Percentiles rank a stretch among this genome's conserved stretches.
Conservation (phyloP, 2,113 vertebrate genomes). For the Columba janthina region DNA sequence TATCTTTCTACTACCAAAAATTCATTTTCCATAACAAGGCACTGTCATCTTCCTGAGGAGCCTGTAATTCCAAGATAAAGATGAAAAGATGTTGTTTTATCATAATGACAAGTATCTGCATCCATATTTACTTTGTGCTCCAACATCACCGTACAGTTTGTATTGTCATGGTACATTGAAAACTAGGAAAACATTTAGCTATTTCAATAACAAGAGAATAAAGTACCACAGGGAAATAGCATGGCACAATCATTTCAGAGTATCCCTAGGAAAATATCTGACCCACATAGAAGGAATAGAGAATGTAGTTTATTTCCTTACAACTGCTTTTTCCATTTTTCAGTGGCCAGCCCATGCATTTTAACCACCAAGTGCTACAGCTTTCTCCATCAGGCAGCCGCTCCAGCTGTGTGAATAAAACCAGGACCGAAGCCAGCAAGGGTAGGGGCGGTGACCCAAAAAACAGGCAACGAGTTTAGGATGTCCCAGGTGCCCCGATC, state of each 20-base stretch:
- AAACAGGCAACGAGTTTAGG: background rate
- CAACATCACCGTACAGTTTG: slow-evolving; percentile 49
- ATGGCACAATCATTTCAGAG: slow-evolving; percentile 30
- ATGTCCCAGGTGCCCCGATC: background rate
- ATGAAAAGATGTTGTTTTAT: slow-evolving; percentile 75
- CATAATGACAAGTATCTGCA: slow-evolving; percentile 67
- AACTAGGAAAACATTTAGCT: slow-evolving; percentile 66
- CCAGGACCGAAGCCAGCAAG: background rate
- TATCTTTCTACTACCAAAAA: slow-evolving; percentile 60
- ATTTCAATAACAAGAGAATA: slow-evolving; percentile 60
- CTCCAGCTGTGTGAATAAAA: background rate
- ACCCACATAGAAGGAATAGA: slow-evolving; percentile 64
- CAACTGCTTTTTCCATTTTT: slow-evolving; percentile 26
- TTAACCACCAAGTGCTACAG: background rate
- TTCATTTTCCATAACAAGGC: slow-evolving; percentile 73
- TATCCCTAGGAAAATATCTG: slow-evolving; percentile 58
- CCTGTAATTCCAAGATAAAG: slow-evolving; percentile 76
- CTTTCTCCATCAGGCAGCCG: background rate
- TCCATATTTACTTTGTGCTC: slow-evolving; percentile 71
- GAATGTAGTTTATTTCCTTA: background rate
- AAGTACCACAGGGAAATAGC: slow-evolving; percentile 47
- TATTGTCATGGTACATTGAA: slow-evolving; percentile 63
- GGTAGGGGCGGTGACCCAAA: rapidly evolving
- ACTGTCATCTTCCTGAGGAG: slow-evolving; percentile 66
- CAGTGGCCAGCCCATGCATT: slow-evolving; percentile 7